Percentiles rank a stretch among this genome's conserved stretches.
Evolutionary conservation across 1,140 invertebrate species (phyloP).

Genomic region (Calliphora vicina): DNA sequence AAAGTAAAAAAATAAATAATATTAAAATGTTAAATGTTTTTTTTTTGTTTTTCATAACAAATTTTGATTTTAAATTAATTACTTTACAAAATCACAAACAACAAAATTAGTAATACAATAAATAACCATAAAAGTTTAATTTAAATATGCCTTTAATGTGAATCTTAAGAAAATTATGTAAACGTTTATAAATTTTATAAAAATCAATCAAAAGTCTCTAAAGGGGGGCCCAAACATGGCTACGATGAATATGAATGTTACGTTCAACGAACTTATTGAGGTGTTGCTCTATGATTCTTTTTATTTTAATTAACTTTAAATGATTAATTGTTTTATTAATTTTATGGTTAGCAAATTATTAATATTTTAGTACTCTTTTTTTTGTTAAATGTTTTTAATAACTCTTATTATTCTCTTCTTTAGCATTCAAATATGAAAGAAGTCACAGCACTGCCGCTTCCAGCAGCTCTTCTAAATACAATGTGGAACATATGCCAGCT

Average conservation of each 20-base stretch:
- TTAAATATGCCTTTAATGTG: no score
- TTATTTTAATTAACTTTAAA: neutral
- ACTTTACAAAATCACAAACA: neutral
- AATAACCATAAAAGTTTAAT: neutral
- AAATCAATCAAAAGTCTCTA: neutral
- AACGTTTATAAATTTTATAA: neutral
- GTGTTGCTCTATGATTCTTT: neutral
- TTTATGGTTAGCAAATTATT: neutral
- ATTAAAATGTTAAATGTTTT: neutral
- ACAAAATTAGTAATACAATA: neutral
- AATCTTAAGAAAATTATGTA: neutral
- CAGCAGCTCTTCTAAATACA: conserved; percentile 45
- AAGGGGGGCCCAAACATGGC: neutral
- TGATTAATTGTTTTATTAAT: neutral
- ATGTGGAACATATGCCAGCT: conserved; percentile 63
- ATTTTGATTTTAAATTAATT: neutral
- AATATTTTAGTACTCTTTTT: neutral
- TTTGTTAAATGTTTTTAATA: neutral
- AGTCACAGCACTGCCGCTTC: conserved; percentile 36
- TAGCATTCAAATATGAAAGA: conserved; percentile 40
- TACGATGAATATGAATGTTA: neutral
- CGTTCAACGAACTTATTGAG: conserved; percentile 12
- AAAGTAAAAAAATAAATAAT: no score
- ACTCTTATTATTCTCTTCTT: neutral
- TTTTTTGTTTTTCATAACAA: neutral